These are phyloP conservation scores for Samia ricini DNA, from an alignment of 1,140 invertebrate genomes.

Conservation along the genomic window DNA sequence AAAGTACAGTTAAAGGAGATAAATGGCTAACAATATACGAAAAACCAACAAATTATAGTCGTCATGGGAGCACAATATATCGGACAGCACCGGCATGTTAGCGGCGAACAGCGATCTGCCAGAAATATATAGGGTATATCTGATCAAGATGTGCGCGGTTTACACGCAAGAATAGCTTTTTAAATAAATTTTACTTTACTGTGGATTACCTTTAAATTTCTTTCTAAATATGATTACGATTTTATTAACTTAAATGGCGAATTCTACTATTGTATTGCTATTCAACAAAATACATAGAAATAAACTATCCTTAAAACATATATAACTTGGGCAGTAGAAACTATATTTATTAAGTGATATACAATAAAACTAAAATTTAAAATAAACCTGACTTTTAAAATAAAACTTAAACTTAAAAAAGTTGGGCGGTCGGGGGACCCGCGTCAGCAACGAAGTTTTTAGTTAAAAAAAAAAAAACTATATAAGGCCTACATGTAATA, in stretches of 20 bases:
- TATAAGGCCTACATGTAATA: too few species aligned
- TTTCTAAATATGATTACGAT: background rate
- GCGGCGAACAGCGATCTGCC: slow-evolving; percentile 23
- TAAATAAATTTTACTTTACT: background rate
- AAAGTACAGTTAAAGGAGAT: slow-evolving; percentile 33
- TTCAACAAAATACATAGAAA: too few species aligned
- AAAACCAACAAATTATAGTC: slow-evolving; percentile 65
- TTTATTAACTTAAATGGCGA: background rate
- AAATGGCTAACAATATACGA: slow-evolving; percentile 41
- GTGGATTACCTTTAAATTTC: background rate
- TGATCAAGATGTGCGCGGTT: slow-evolving; percentile 10
- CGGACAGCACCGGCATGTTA: slow-evolving; percentile 39
- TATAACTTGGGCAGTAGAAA: too few species aligned
- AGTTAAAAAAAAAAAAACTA: too few species aligned
- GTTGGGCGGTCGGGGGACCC: too few species aligned
- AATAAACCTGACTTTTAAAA: too few species aligned
- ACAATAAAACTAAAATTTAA: too few species aligned
- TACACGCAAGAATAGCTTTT: background rate
- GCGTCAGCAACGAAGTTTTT: too few species aligned
- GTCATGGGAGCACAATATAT: slow-evolving; percentile 59
- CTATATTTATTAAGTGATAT: too few species aligned
- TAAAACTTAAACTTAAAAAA: too few species aligned
- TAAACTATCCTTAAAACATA: too few species aligned
- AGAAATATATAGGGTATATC: slow-evolving; percentile 48
- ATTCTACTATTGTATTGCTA: too few species aligned